These are phyloP conservation scores for Dromaius novaehollandiae DNA, from an alignment of 2,113 vertebrate genomes.

Conservation along the genomic window DNA sequence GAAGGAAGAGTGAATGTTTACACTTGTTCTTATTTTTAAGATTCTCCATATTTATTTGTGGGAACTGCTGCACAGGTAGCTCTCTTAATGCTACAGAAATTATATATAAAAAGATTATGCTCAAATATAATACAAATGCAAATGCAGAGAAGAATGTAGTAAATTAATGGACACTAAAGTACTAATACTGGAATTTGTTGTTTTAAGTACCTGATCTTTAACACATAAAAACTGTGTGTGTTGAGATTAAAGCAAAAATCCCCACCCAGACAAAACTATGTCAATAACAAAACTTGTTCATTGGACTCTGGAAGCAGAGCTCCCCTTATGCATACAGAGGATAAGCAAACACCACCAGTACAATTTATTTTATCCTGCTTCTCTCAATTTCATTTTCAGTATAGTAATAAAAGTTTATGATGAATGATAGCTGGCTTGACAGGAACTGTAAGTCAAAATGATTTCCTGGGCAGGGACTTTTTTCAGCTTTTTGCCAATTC, in stretches of 20 bases:
- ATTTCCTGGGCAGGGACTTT: background rate
- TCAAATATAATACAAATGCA: background rate
- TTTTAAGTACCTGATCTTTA: background rate
- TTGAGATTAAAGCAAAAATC: background rate
- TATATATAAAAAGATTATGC: background rate
- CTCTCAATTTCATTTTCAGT: background rate
- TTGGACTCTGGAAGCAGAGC: background rate
- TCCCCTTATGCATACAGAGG: background rate
- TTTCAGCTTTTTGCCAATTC: background rate
- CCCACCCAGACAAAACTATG: background rate
- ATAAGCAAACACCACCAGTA: background rate
- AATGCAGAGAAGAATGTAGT: background rate
- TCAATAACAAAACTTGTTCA: background rate
- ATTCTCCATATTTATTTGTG: background rate
- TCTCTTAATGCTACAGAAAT: background rate
- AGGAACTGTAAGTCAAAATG: background rate
- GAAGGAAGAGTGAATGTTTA: background rate
- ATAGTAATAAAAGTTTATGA: background rate
- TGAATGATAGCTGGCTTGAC: background rate
- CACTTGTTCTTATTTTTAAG: background rate
- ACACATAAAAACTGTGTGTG: background rate
- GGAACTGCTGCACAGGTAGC: background rate
- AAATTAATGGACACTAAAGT: background rate
- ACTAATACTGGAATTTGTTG: background rate
- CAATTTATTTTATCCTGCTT: background rate